Base-by-base conservation (phyloP, 2,113 vertebrate genomes). In the Corythoichthys intestinalis region DNA sequence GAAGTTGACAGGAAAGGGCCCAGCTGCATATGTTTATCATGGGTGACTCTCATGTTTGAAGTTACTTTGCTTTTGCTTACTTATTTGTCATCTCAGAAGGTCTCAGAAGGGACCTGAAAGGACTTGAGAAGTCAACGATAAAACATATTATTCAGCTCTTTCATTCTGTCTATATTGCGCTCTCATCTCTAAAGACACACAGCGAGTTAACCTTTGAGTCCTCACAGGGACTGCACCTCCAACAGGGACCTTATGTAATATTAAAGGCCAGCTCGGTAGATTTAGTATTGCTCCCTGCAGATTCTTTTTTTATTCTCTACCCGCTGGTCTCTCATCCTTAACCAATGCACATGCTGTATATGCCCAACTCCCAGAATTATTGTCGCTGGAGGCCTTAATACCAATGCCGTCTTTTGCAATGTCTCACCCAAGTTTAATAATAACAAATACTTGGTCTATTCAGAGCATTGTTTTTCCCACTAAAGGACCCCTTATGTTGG, bases 51-150 rank as follows among this genome's bases (percentile, higher is more conserved):
- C 49, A 58, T 60, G 76, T 80, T 74, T 73, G 56, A 69, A 38
- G 65, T 63, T 20, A 64, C 57, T 75, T 71, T 66, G 9, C 67
- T 70, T 71, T 72, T 80, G 74, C 80, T 85, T 78, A 68, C 64
- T 4, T 75, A 60, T 75, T 37, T 58, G 48, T 11, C 8, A 20
- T 56, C 60, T 53, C 47, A 58, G 11, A 35, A 47, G 63, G 49
- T 56, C 67, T 58, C 59, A 57, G 66, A 67, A 41, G n/a, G 1
- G 10, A 2, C 5, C 20, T 34, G 38, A 65, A 53, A 46, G 41
- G 58, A 62, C 28, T 17, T 57, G 41, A 61, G 60, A 57, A 71
- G 67, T 75, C 69, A 64, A 65, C 79, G 80, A 80, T 84, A 64
- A 75, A 73, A 77, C 62, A 12, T 58, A 35, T 80, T 71, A 70